Conservation (phyloP, 1,140 invertebrate species). For the Plutomurus gul region DNA sequence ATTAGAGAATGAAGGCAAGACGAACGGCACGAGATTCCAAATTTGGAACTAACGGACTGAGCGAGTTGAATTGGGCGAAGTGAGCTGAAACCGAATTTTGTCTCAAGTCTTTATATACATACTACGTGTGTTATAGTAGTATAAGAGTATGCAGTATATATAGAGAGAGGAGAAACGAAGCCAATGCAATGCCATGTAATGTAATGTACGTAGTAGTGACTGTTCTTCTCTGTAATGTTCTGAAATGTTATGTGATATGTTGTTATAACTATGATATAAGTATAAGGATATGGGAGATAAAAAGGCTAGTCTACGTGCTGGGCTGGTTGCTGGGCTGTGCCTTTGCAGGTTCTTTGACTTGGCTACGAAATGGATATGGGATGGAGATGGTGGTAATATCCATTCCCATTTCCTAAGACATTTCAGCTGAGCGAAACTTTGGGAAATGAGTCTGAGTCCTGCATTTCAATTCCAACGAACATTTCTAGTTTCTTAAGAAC, state of each 20-base stretch:
- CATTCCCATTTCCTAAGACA: slow-evolving; percentile 47
- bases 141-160: too few relatives aligned
- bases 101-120: too few relatives aligned
- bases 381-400: slow-evolving; percentile 33
- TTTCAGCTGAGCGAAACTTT: slow-evolving; percentile 52
- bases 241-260: slow-evolving; percentile 13
- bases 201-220: background rate
- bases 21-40: background rate
- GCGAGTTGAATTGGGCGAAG: slow-evolving; percentile 14
- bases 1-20: slow-evolving; percentile 2
- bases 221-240: slow-evolving; percentile 9
- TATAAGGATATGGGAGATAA: slow-evolving; percentile 33
- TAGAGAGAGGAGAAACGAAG: background rate
- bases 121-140: too few relatives aligned
- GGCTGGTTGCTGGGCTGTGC: background rate
- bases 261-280: slow-evolving; percentile 38
- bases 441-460: slow-evolving; percentile 51
- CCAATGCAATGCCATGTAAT: background rate
- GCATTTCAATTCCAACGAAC: slow-evolving; percentile 45
- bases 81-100: slow-evolving; percentile 16
- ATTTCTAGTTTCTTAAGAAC: slow-evolving; percentile 31
- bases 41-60: slow-evolving; percentile 19
- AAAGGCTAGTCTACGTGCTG: background rate
- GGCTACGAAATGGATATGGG: background rate
- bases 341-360: background rate